These are phyloP conservation scores for Neuroscelio doddi DNA, from an alignment of 2,888 invertebrate species.

Conservation along the genomic window DNA sequence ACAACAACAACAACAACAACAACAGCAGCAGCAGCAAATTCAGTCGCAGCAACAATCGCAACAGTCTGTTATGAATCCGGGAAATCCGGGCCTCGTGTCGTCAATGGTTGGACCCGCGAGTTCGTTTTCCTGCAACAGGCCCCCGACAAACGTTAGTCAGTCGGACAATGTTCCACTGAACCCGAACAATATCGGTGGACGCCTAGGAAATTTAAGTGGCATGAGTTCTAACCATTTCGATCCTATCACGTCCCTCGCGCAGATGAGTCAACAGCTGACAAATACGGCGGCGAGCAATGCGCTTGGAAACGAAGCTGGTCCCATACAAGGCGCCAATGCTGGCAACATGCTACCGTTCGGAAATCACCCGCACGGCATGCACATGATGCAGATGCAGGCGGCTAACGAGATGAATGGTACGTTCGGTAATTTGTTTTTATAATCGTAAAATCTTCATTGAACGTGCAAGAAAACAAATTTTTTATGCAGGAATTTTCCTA, in stretches of 20 bases:
- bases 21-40: slow-evolving; percentile 60
- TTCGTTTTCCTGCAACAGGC: slow-evolving; percentile 64
- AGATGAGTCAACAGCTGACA: slow-evolving; percentile 94
- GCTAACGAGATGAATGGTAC: slow-evolving; percentile 70
- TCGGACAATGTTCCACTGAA: slow-evolving; percentile 79
- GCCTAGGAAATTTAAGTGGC: slow-evolving; percentile 64
- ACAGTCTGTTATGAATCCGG: slow-evolving; percentile 56
- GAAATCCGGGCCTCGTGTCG: slow-evolving; percentile 54
- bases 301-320: slow-evolving; percentile 74
- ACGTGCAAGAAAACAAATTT: too few species aligned
- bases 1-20: slow-evolving; percentile 68
- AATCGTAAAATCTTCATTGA: too few species aligned
- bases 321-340: slow-evolving; percentile 68
- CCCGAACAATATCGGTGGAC: slow-evolving; percentile 76
- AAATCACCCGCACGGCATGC: slow-evolving; percentile 72
- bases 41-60: slow-evolving; percentile 41
- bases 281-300: slow-evolving; percentile 80
- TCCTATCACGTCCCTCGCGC: slow-evolving; percentile 93
- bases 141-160: slow-evolving; percentile 64
- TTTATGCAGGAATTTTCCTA: too few species aligned
- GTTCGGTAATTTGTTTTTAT: too few species aligned
- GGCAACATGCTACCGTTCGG: slow-evolving; percentile 76
- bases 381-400: slow-evolving; percentile 69
- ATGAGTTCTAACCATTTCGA: slow-evolving; percentile 82
- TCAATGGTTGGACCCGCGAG: slow-evolving; percentile 57